These are phyloP conservation scores for roundworm (Caenorhabditis elegans) DNA, from an alignment of 1,140 invertebrate species.

Conservation along the genomic window DNA sequence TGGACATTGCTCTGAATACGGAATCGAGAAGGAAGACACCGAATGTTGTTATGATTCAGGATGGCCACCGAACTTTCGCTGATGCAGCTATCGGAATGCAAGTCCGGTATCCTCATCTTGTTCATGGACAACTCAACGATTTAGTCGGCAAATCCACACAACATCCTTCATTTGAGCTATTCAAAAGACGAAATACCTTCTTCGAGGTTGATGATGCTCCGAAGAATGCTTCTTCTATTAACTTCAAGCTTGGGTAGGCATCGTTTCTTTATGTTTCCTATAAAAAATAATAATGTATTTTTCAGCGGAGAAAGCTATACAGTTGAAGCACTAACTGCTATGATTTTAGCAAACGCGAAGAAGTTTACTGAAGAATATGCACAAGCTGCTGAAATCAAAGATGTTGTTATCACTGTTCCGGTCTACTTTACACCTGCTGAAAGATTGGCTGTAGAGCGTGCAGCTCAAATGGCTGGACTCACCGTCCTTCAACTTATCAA, in stretches of 20 bases:
- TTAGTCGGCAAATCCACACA: constrained; percentile 68
- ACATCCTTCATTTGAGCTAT: constrained; percentile 66
- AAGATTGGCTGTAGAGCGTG: constrained; percentile 79
- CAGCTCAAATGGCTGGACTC: constrained; percentile 84
- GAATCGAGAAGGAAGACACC: constrained; percentile 92
- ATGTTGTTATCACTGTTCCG: constrained; percentile 92
- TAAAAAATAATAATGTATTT: constrained; percentile 55
- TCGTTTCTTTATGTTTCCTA: constrained; percentile 77
- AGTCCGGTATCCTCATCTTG: constrained; percentile 50
- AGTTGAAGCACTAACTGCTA: constrained; percentile 62
- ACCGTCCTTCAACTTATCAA: constrained; percentile 76
- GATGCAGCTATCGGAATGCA: constrained; percentile 84
- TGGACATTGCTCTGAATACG: constrained; percentile 97
- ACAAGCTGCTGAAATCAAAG: constrained; percentile 71
- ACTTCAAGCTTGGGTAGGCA: constrained; percentile 61
- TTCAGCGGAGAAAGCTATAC: constrained; percentile 54
- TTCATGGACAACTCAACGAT: constrained; percentile 17
- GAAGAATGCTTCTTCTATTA: constrained; percentile 64
- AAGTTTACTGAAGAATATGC: constrained; percentile 60
- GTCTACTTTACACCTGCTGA: constrained; percentile 94
- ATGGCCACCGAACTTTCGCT: constrained; percentile 86
- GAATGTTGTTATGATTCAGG: constrained; percentile 74
- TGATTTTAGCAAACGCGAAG: constrained; percentile 60
- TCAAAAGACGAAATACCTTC: constrained; percentile 67
- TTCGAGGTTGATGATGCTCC: constrained; percentile 83